Base-by-base conservation (phyloP, 2,888 invertebrate species). In the Temnothorax rugatulus region DNA sequence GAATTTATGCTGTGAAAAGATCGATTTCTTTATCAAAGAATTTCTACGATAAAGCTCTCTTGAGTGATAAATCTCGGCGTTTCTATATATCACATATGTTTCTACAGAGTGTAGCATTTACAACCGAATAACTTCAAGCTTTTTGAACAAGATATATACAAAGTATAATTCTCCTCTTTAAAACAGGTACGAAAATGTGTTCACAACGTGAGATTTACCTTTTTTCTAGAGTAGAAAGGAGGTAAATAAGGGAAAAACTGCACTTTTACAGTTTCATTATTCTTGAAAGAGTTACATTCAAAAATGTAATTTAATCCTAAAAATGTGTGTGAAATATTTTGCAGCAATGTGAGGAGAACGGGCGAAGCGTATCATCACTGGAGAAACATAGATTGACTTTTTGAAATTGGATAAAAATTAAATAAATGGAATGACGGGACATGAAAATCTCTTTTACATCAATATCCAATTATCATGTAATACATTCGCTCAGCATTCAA, bases 401-500 rank as follows among this genome's bases (percentile, higher is more conserved):
- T 21, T n/a, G 13, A 81, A 21, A 13, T 50, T 38, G 21, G 1
- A 61, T 34, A 47, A 34, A 61, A 71, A 71, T 81, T 38, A 81
- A 50, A 71, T 81, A 21, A 71, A 81, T 59, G 25, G 38, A 38
- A 38, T 44, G 21, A 59, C 11, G 13, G 15, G 11, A 79, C 29
- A 79, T 13, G 59, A 47, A 13, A 71, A 81, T 68, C 21, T 57
- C 47, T 47, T 81, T 71, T 25, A 29, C 44, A 61, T 71, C 47
- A 21, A 71, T 71, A 71, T 61, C 4, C 47, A 79, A 59, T 79
- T 68, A 77, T 63, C 50, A 25, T 25, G n/a, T 68, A 15, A 68
- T 59, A 34, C 34, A 71, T 50, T 81, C 38, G 59, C 61, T 71
- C 47, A 38, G 8, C 21, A 59, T 79, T 79, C 38, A 29, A n/a